phyloP scores from a whole-genome alignment of 2,113 vertebrate species.

The Chloebia gouldiae region DNA sequence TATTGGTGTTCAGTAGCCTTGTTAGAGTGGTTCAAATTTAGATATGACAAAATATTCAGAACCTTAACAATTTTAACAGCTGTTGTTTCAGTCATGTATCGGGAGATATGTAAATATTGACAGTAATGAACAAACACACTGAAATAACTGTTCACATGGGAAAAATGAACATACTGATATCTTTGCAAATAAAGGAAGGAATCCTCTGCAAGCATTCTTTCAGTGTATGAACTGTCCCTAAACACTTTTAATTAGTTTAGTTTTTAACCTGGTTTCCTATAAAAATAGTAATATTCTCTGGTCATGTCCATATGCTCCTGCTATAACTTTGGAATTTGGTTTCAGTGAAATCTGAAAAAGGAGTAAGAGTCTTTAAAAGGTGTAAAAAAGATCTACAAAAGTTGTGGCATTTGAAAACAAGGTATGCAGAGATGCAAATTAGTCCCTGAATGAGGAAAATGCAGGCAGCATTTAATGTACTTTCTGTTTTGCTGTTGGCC shows the following conservation, averaged over 20 bases:
- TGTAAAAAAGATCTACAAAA: neutral
- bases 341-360: neutral
- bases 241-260: neutral
- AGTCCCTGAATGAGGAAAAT: neutral
- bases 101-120: neutral
- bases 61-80: neutral
- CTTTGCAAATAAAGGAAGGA: neutral
- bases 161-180: neutral
- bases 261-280: neutral
- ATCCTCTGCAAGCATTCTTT: neutral
- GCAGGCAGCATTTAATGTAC: neutral
- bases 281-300: neutral
- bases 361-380: neutral
- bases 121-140: neutral
- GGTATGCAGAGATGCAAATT: neutral
- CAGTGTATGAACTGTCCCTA: neutral
- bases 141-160: neutral
- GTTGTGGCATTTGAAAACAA: accelerated
- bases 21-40: neutral
- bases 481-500: neutral
- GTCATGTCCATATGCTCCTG: neutral
- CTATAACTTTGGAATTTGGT: neutral
- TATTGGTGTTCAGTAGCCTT: neutral
- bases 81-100: neutral
- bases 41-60: neutral